Evolutionary conservation across 2,113 vertebrate species (phyloP).

Genomic region (Eudorcas thomsonii): DNA sequence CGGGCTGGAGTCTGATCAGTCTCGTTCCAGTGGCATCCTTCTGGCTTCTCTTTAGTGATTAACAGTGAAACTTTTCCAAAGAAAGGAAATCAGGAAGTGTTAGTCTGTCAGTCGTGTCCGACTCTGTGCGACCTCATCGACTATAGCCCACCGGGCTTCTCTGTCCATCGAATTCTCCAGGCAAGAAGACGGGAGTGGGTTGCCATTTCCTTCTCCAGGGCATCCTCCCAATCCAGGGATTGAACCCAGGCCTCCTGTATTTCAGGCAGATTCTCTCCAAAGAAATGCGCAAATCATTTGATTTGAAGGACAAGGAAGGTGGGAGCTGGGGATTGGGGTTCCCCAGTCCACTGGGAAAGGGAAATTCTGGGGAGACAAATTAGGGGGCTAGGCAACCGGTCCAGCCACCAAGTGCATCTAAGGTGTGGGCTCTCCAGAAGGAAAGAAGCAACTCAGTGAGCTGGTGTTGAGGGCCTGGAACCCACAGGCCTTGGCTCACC

Average conservation of each 20-base stretch:
- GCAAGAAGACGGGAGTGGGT: not conserved
- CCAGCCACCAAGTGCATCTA: accelerated
- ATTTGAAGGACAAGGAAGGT: not conserved
- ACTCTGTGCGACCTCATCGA: not conserved
- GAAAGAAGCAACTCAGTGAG: not conserved
- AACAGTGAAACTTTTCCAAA: not conserved
- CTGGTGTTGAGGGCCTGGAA: not conserved
- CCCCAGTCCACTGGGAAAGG: not conserved
- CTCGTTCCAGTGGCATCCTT: not conserved
- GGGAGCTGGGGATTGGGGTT: too few relatives aligned
- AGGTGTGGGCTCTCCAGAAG: not conserved
- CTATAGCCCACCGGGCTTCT: not conserved
- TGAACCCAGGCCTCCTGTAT: not conserved
- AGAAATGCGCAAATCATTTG: not conserved
- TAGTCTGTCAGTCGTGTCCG: not conserved
- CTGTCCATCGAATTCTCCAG: not conserved
- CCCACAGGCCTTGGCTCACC: not conserved
- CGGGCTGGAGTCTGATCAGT: too few relatives aligned
- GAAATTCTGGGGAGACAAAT: accelerated
- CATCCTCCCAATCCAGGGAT: not conserved
- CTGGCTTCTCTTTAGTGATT: not conserved
- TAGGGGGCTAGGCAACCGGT: not conserved
- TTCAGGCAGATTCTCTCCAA: not conserved
- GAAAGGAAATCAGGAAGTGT: not conserved
- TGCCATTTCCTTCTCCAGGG: not conserved